Conservation (phyloP, 2,113 vertebrate genomes). For the Coryphaenoides rupestris region DNA sequence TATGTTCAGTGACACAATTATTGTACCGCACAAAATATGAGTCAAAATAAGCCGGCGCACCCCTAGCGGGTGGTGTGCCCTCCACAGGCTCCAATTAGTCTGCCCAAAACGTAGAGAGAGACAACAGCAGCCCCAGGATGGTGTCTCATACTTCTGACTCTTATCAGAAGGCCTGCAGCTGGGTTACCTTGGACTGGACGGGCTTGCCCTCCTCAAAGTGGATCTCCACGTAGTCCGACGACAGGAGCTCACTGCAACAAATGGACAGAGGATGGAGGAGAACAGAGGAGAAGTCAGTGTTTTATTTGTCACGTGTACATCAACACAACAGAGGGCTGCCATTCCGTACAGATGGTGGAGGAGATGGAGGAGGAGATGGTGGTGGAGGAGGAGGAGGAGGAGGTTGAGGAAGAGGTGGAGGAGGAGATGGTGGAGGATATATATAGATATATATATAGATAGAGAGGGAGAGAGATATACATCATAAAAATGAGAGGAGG, state of each 20-base stretch:
- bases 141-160: too few species aligned
- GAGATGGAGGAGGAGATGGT: too few species aligned
- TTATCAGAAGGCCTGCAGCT: not conserved
- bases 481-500: not conserved
- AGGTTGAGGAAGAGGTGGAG: slow-evolving; percentile 34
- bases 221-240: slow-evolving; percentile 95
- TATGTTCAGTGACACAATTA: too few species aligned
- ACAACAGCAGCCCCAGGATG: too few species aligned
- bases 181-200: slow-evolving; percentile 86
- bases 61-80: not conserved
- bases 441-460: too few species aligned
- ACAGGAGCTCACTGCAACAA: slow-evolving; percentile 93
- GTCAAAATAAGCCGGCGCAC: not conserved
- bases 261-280: too few species aligned
- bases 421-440: not conserved
- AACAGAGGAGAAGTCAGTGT: too few species aligned
- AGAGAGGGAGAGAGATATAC: slow-evolving; percentile 2
- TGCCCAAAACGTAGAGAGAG: not conserved
- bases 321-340: too few species aligned
- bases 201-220: slow-evolving; percentile 87
- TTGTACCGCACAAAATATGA: slow-evolving; percentile 4
- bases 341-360: too few species aligned
- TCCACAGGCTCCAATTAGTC: slow-evolving; percentile 17
- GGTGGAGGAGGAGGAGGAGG: slow-evolving; percentile 17
- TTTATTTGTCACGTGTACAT: too few species aligned